phyloP scores from a whole-genome alignment of 30 jellyfish, hydroid and myxozoan genomes.

The Pelagia noctiluca region DNA sequence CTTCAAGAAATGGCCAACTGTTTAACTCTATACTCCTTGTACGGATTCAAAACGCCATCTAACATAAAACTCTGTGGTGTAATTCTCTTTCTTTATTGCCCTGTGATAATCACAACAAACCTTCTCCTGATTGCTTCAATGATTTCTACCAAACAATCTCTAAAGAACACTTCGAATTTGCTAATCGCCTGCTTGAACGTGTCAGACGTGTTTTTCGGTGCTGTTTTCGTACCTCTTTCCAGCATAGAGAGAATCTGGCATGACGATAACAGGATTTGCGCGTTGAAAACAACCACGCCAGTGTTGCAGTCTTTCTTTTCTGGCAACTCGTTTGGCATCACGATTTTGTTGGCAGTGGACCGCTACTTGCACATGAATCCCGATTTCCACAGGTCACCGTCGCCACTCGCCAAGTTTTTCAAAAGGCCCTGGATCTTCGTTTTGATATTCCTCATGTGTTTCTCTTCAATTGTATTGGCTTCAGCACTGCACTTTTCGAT shows the following conservation, averaged over 20 bases:
- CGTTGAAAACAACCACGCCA: neutral
- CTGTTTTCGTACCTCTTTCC: constrained; percentile 13
- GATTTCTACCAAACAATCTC: constrained; percentile 19
- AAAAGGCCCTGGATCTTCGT: too few species aligned
- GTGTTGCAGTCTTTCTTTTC: neutral
- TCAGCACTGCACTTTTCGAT: too few species aligned
- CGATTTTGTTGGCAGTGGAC: constrained; percentile 22
- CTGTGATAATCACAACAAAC: too few species aligned
- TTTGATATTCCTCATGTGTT: too few species aligned
- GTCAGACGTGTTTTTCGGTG: constrained; percentile 21
- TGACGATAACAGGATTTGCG: neutral
- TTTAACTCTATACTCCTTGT: too few species aligned
- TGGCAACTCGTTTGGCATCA: neutral
- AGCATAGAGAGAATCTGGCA: neutral
- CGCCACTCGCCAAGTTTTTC: too few species aligned
- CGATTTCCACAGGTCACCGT: too few species aligned
- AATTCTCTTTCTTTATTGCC: too few species aligned
- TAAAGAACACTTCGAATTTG: constrained; percentile 22
- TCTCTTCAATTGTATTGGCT: too few species aligned
- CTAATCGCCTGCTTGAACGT: constrained; percentile 14
- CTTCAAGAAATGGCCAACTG: too few species aligned
- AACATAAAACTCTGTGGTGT: too few species aligned
- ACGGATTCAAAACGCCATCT: too few species aligned
- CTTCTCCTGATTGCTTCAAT: constrained; percentile 23
- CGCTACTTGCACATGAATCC: constrained; percentile 50